Evolutionary conservation across 1,140 invertebrate genomes (phyloP).

Genomic region (Coenobita brevimanus): DNA sequence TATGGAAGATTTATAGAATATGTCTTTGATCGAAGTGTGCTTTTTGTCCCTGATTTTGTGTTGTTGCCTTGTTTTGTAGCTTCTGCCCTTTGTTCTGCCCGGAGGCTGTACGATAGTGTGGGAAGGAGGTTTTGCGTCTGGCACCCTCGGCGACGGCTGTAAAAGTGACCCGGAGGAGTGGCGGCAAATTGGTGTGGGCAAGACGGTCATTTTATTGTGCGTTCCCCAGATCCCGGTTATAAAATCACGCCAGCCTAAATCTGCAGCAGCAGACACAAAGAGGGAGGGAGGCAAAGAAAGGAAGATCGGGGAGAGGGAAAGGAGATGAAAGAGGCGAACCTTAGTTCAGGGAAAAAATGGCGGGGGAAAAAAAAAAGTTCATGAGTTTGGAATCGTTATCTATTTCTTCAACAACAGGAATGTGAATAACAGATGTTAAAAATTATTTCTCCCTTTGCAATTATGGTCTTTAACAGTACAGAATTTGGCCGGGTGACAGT

Average conservation of each 20-base stretch:
- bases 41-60: too few species aligned
- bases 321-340: background rate
- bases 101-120: background rate
- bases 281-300: background rate
- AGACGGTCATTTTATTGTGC: conserved; percentile 48
- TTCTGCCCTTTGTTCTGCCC: too few species aligned
- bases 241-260: conserved; percentile 40
- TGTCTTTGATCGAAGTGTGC: too few species aligned
- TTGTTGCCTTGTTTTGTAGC: too few species aligned
- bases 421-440: too few species aligned
- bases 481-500: too few species aligned
- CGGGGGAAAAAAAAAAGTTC: background rate
- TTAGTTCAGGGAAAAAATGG: too few species aligned
- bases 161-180: conserved; percentile 47
- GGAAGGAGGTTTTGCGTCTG: background rate
- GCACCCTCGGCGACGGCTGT: background rate
- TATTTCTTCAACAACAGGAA: too few species aligned
- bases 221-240: conserved; percentile 18
- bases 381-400: background rate
- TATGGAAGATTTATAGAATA: too few species aligned
- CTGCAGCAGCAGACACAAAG: background rate
- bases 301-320: background rate
- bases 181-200: conserved; percentile 52
- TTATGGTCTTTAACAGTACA: too few species aligned
- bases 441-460: too few species aligned